Percentiles rank a stretch among this genome's conserved stretches.
Evolutionary conservation across 2,888 invertebrate species (phyloP).

Genomic region (Drosophila phalerata): DNA sequence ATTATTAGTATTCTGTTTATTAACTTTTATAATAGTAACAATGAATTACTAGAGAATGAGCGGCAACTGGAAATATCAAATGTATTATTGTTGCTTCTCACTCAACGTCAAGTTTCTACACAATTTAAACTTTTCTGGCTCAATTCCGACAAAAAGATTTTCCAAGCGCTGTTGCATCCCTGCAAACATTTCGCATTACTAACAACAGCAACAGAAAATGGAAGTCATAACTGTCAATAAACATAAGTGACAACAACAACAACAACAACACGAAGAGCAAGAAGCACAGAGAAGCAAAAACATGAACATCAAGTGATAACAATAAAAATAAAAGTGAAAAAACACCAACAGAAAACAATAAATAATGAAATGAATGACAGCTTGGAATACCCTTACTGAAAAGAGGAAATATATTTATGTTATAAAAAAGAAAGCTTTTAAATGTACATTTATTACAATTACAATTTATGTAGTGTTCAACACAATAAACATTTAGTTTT

Average conservation of each 20-base stretch:
- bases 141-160: constrained; percentile 11
- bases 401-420: background rate
- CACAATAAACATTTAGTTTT: no score
- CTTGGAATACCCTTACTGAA: constrained; percentile 1
- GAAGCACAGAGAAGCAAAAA: constrained; percentile 9
- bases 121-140: background rate
- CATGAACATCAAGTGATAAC: constrained; percentile 41
- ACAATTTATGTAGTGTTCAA: no score
- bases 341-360: constrained; percentile 1
- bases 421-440: background rate
- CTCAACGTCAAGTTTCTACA: constrained; percentile 1
- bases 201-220: constrained; percentile 29
- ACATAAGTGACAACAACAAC: constrained; percentile 41
- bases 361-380: constrained; percentile 6
- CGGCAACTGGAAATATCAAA: background rate
- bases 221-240: constrained; percentile 47
- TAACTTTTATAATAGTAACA: background rate
- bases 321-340: constrained; percentile 24
- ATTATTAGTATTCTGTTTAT: background rate
- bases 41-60: background rate
- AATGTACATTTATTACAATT: no score
- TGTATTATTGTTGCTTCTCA: constrained; percentile 4
- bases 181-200: constrained; percentile 19
- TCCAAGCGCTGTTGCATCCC: constrained; percentile 15
- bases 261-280: constrained; percentile 20